Evolutionary conservation across 2,113 vertebrate species (phyloP).

Genomic region (Xiphophorus hellerii): DNA sequence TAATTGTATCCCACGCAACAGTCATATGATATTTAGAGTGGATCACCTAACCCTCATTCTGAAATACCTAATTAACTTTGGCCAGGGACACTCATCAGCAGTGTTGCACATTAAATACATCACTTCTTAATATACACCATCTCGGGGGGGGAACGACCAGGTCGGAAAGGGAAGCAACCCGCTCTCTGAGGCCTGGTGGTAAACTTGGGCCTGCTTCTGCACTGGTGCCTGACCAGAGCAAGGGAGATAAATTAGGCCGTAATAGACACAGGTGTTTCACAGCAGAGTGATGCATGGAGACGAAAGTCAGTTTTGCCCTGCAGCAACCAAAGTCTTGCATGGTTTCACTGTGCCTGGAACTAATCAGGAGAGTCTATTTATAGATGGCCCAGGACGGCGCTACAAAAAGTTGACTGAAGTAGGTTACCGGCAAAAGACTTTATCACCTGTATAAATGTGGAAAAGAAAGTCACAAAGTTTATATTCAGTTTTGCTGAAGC

Average conservation of each 20-base stretch:
- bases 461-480: constrained; percentile 18
- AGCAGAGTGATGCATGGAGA: constrained; percentile 47
- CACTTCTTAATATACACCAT: constrained; percentile 6
- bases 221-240: constrained; percentile 35
- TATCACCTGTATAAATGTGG: constrained; percentile 22
- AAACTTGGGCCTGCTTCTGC: constrained; percentile 23
- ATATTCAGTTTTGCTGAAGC: constrained; percentile 28
- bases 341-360: constrained; percentile 61
- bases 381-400: constrained; percentile 63
- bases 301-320: constrained; percentile 66
- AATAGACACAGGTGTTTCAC: constrained; percentile 56
- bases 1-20: neutral
- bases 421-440: constrained; percentile 63
- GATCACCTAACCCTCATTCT: neutral
- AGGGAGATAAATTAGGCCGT: constrained; percentile 46
- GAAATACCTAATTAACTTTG: neutral
- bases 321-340: constrained; percentile 56
- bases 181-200: constrained; percentile 9
- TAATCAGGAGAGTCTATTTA: constrained; percentile 76
- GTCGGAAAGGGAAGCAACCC: neutral
- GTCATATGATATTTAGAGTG: neutral
- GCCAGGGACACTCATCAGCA: neutral
- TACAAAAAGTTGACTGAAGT: constrained; percentile 72
- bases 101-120: constrained; percentile 46
- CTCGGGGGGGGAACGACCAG: constrained; percentile 3